Evolutionary conservation across 2,113 vertebrate genomes (phyloP).

Genomic region (Ochotona princeps): DNA sequence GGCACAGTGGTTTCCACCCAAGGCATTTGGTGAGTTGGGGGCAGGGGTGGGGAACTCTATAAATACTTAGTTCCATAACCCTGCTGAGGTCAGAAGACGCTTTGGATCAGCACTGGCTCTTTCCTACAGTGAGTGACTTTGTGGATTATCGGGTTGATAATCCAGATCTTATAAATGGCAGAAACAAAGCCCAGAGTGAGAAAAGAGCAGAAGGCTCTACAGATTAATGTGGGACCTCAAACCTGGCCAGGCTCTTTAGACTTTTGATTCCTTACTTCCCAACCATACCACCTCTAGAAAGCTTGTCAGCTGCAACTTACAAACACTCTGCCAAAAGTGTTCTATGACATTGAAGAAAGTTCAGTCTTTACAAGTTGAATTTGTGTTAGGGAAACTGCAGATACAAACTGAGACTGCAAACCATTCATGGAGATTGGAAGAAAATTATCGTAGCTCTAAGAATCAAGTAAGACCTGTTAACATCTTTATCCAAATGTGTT

Average conservation of each 20-base stretch:
- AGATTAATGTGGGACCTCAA: background rate
- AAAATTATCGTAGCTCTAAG: constrained; percentile 12
- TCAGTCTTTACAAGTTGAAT: background rate
- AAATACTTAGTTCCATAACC: background rate
- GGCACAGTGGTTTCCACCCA: background rate
- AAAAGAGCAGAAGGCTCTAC: background rate
- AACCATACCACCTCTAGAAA: background rate
- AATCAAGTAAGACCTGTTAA: background rate
- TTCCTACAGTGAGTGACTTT: background rate
- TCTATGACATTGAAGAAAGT: constrained; percentile 20
- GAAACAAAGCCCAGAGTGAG: background rate
- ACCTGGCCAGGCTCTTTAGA: background rate
- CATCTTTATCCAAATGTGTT: constrained; percentile 2
- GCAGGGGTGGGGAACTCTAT: background rate
- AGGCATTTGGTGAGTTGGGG: background rate
- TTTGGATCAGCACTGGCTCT: background rate
- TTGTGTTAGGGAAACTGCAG: constrained; percentile 38
- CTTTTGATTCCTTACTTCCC: background rate
- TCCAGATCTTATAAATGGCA: constrained; percentile 16
- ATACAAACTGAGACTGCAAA: constrained; percentile 38
- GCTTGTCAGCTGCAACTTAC: background rate
- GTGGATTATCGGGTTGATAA: background rate
- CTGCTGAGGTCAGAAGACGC: background rate
- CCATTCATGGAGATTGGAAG: background rate
- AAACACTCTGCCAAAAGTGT: background rate